phyloP scores from a whole-genome alignment of 2,797 vertebrate genomes.

The Pseudochromis fuscus region DNA sequence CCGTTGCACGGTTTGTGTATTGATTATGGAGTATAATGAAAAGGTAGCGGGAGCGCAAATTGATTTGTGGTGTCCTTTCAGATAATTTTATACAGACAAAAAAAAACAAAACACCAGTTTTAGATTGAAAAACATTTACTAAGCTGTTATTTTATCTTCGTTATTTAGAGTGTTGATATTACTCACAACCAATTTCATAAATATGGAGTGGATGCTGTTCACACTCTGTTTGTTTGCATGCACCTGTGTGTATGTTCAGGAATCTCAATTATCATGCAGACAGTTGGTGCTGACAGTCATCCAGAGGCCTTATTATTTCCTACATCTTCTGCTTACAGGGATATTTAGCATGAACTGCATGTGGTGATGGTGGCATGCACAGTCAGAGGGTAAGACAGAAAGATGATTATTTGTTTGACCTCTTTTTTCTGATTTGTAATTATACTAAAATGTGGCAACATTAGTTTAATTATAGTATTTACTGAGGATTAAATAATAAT shows the following conservation, averaged over 20 bases:
- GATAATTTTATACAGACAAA: constrained; percentile 44
- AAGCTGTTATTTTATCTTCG: neutral
- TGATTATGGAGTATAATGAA: constrained; percentile 47
- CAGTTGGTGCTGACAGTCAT: constrained; percentile 26
- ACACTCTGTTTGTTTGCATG: neutral
- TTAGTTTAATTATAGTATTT: constrained; percentile 18
- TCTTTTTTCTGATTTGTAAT: neutral
- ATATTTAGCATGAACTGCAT: constrained; percentile 34
- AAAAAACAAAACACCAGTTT: neutral
- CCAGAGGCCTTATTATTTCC: constrained; percentile 37
- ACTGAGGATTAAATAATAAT: constrained; percentile 27
- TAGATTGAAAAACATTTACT: neutral
- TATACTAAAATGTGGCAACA: neutral
- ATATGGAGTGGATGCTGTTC: neutral
- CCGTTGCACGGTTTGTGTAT: constrained; percentile 60
- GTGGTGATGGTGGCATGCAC: constrained; percentile 40
- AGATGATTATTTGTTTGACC: constrained; percentile 7
- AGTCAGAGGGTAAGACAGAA: neutral
- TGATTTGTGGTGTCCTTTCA: constrained; percentile 38
- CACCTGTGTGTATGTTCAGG: constrained; percentile 20
- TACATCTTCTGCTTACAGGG: constrained; percentile 34
- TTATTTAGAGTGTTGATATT: constrained; percentile 15
- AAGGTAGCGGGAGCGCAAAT: constrained; percentile 28
- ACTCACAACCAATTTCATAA: constrained; percentile 25
- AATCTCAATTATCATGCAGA: constrained; percentile 40